Conservation (phyloP, 1,140 invertebrate genomes). For the Drosophila carrolli region DNA sequence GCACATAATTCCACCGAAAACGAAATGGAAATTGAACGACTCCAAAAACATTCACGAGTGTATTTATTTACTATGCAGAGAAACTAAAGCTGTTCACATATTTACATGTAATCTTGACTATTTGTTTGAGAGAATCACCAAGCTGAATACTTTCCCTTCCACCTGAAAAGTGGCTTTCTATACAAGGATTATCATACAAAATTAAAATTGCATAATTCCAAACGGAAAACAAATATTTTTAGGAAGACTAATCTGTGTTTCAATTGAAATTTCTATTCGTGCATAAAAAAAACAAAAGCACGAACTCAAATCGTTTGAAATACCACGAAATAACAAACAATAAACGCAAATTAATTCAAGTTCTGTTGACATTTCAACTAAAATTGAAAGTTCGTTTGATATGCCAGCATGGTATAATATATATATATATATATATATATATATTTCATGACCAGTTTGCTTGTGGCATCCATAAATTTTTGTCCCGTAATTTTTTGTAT, state of each 20-base stretch:
- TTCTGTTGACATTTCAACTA: conserved; percentile 57
- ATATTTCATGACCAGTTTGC: conserved; percentile 7
- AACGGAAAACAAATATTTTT: background rate
- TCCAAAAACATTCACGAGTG: conserved; percentile 7
- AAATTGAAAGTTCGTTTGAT: conserved; percentile 44
- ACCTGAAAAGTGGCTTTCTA: background rate
- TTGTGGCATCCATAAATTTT: background rate
- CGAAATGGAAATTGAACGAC: conserved; percentile 31
- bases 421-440: background rate
- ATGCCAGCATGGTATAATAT: background rate
- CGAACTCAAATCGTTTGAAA: conserved; percentile 3
- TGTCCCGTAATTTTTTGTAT: background rate
- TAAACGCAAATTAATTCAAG: conserved; percentile 45
- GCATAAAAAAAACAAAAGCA: conserved; percentile 1
- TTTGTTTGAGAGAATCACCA: background rate
- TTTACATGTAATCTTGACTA: conserved; percentile 24
- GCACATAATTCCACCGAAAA: conserved; percentile 39
- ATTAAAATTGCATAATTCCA: background rate
- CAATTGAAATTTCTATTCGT: conserved; percentile 4
- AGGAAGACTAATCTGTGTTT: conserved; percentile 2
- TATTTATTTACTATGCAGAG: conserved; percentile 22
- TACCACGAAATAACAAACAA: conserved; percentile 7
- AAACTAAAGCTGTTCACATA: conserved; percentile 8
- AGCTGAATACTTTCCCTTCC: conserved; percentile 7
- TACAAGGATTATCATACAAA: background rate